These are phyloP conservation scores for Gadopsis bispinosus DNA, from an alignment of 2,797 vertebrate species.

Conservation along the genomic window DNA sequence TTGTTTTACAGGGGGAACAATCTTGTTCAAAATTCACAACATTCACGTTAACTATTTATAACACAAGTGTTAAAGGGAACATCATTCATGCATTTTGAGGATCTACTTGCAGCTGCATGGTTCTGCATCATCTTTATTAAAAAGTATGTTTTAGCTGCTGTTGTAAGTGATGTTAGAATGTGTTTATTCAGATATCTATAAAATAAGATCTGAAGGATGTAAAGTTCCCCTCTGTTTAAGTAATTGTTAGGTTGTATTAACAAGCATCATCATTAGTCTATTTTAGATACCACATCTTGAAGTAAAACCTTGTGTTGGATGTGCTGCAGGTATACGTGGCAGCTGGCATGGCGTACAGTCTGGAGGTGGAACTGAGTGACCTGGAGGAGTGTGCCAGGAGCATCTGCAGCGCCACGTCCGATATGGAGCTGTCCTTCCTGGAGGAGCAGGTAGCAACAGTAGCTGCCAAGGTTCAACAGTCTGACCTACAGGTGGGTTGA, in stretches of 20 bases:
- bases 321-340: conserved; percentile 91
- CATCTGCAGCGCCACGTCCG: conserved; percentile 87
- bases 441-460: conserved; percentile 97
- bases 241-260: neutral
- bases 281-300: neutral
- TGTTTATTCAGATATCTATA: neutral
- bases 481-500: conserved; percentile 91
- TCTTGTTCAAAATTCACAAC: neutral
- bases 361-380: conserved; percentile 91
- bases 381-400: conserved; percentile 91
- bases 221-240: neutral
- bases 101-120: neutral
- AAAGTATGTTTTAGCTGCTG: neutral
- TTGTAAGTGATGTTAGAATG: too few relatives aligned
- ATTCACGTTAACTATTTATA: neutral
- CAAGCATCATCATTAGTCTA: neutral
- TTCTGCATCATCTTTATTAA: neutral
- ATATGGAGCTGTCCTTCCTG: conserved; percentile 90
- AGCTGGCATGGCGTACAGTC: conserved; percentile 89
- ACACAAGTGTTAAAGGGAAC: neutral
- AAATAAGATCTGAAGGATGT: neutral
- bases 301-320: neutral
- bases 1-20: neutral
- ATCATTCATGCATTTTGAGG: neutral
- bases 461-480: conserved; percentile 94